These are phyloP conservation scores for Lymantria monacha DNA, from an alignment of 2,888 invertebrate genomes.

Conservation along the genomic window DNA sequence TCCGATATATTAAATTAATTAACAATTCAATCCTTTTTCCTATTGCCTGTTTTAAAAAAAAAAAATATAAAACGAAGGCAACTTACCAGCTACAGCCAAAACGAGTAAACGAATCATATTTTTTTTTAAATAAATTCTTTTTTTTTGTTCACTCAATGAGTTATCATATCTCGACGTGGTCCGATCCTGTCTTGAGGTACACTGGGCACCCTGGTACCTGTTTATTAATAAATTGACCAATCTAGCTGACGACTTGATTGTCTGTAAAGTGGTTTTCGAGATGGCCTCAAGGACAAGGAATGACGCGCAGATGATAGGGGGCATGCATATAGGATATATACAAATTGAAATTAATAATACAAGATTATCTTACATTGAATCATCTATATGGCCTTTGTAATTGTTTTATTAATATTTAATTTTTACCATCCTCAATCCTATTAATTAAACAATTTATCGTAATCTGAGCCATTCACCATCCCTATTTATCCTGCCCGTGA, in stretches of 20 bases:
- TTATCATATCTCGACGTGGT: slow-evolving; percentile 27
- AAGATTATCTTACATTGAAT: no score
- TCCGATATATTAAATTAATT: no score
- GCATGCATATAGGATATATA: slow-evolving; percentile 12
- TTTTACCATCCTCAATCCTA: no score
- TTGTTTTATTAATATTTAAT: no score
- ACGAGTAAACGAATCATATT: slow-evolving; percentile 31
- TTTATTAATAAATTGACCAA: slow-evolving; percentile 73
- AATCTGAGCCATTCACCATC: no score
- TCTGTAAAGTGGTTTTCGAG: slow-evolving; percentile 51
- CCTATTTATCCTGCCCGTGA: no score
- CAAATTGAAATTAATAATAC: background rate
- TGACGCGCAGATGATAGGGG: slow-evolving; percentile 27
- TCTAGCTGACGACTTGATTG: slow-evolving; percentile 50
- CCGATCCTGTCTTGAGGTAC: slow-evolving; percentile 24
- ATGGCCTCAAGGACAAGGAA: slow-evolving; percentile 63
- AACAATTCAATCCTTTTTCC: no score
- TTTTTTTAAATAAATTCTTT: slow-evolving; percentile 4
- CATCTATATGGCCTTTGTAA: no score
- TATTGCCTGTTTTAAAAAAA: no score
- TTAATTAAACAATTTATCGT: no score
- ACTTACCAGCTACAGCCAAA: slow-evolving; percentile 35
- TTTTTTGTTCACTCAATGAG: slow-evolving; percentile 25
- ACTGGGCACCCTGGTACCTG: slow-evolving; percentile 43
- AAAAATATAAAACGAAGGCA: background rate